A percentile compares a stretch with the other conserved stretches of the same genome.
phyloP scores from a whole-genome alignment of 2,113 vertebrate species.

The Microtus richardsoni region DNA sequence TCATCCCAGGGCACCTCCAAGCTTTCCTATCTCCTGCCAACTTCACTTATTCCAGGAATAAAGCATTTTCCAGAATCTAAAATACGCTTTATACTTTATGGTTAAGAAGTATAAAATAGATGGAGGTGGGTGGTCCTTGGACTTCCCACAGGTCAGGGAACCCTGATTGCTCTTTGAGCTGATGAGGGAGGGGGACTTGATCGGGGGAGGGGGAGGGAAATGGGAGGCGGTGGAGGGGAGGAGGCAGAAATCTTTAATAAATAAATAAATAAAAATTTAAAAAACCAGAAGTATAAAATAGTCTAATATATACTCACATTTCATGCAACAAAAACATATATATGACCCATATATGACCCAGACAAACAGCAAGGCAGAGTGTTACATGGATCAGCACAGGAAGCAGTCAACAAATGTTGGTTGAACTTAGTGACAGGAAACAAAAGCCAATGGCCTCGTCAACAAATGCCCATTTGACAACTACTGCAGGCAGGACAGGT shows the following conservation, averaged over 20 bases:
- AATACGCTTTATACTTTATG: neutral
- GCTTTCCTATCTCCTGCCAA: neutral
- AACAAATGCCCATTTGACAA: neutral
- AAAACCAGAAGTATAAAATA: too few species aligned
- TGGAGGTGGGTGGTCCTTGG: too few species aligned
- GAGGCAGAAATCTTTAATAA: too few species aligned
- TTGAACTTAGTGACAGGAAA: neutral
- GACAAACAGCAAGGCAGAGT: neutral
- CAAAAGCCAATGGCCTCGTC: neutral
- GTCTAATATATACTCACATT: slow-evolving; percentile 23
- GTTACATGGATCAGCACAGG: neutral
- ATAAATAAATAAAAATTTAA: too few species aligned
- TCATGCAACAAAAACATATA: slow-evolving; percentile 31
- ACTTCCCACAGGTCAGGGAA: too few species aligned
- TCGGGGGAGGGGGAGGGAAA: too few species aligned
- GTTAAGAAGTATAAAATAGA: neutral
- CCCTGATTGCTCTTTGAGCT: too few species aligned
- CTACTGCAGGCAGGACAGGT: neutral
- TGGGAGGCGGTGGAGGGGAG: too few species aligned
- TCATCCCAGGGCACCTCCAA: slow-evolving; percentile 26
- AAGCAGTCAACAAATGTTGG: neutral
- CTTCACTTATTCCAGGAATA: slow-evolving; percentile 16
- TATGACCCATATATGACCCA: neutral
- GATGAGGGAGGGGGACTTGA: too few species aligned
- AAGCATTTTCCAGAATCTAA: neutral